Base-by-base conservation (phyloP, 2,888 invertebrate species). In the Ochropleura leucogaster region DNA sequence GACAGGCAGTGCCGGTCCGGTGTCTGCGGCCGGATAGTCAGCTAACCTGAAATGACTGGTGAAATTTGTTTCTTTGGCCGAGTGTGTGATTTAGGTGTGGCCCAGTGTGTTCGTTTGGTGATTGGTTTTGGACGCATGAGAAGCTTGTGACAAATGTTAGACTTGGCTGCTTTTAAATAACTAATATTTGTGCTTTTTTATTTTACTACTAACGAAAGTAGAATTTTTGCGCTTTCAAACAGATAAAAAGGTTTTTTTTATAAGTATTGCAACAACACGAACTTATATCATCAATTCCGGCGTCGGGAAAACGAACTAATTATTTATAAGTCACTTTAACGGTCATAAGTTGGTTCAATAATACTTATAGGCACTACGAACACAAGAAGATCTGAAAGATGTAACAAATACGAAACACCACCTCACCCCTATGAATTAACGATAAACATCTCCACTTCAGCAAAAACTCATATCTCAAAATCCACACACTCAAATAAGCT, bases 21-120 rank as follows among this genome's bases (percentile, higher is more conserved):
- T 72, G 82, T 76, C 71, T 76, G 74, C 57, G 57, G 60, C 64
- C 57, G 69, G 57, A 77, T 49, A 70, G 69, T 12, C 85, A 63
- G 74, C 74, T 83, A 76, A 83, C 85, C 65, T 68, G 73, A 82
- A 85, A 84, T 80, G 80, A 80, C 84, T 76, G 82, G 67, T 60
- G 64, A 81, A 84, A 77, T 84, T 77, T 69, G 82, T 84, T 84
- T 84, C 77, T 82, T 84, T 76, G 69, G 57, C 67, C 66, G 55
- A 72, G 62, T 63, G 60, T 75, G 69, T 76, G 81, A 82, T 81
- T 82, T 64, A 49, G 51, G 60, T 53, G 47, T 9, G 46, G 62
- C 44, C 12, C 59, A 44, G 78, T 44, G 16, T 62, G 53, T 62
- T 62, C 55, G 68, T 51, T 44, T 60, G 20, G 53, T 68, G 57